Conservation (phyloP, 2,113 vertebrate species). For the Procavia capensis region DNA sequence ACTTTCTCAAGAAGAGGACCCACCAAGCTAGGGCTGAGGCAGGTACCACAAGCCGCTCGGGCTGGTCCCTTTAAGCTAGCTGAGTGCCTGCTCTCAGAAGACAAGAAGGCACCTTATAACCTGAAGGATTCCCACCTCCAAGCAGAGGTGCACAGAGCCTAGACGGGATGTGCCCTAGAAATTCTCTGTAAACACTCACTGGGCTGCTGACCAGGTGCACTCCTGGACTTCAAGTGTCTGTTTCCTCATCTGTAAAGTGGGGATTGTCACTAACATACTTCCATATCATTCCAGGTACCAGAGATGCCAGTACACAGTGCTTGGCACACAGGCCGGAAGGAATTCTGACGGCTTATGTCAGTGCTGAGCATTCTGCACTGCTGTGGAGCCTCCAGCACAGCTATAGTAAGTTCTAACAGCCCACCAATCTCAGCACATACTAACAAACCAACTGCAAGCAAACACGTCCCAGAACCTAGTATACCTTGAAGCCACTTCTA, state of each 20-base stretch:
- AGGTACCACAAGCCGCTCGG: background rate
- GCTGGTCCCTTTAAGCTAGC: background rate
- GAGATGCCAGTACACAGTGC: background rate
- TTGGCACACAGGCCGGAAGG: background rate
- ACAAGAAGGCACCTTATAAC: background rate
- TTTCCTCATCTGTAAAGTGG: background rate
- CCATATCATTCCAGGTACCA: background rate
- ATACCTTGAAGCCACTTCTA: conserved; percentile 51
- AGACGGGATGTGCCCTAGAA: background rate
- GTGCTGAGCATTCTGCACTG: background rate
- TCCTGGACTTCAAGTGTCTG: background rate
- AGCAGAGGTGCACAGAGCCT: background rate
- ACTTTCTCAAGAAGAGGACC: conserved; percentile 19
- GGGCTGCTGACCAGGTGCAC: background rate
- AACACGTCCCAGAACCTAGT: background rate
- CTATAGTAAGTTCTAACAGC: background rate
- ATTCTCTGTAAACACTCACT: background rate
- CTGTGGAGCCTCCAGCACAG: background rate
- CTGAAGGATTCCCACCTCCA: background rate
- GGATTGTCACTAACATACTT: background rate
- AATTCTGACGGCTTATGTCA: background rate
- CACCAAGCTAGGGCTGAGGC: background rate
- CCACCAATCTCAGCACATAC: background rate
- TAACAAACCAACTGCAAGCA: background rate
- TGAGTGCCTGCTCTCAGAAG: background rate